Base-by-base conservation (phyloP, 1,140 invertebrate genomes). In the Pectinophora gossypiella region DNA sequence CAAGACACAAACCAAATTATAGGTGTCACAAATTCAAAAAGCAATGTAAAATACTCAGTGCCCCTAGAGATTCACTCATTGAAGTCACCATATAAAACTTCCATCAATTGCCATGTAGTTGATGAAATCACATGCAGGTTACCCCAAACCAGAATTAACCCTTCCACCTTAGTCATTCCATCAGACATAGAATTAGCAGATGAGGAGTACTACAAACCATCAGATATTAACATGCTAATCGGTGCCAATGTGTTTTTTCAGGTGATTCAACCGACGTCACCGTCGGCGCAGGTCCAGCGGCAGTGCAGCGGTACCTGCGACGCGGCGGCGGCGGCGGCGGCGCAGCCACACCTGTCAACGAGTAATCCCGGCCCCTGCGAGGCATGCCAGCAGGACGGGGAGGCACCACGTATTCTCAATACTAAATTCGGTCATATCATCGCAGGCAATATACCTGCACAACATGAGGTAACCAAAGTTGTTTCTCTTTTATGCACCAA, bases 381-480 rank as follows among this genome's bases (percentile, higher is more conserved):
- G 40, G 19, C n/a, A 4, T 2, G 16, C 16, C 9, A n/a, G 4
- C 6, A 10, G 35, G 35, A 38, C 3, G 13, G 13, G 35, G 35
- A 38, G n/a, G 35, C 9, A 3, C 48, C 36, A 19, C 10, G 2
- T 15, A 13, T 49, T 10, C 19, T 49, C n/a, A 49, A 49, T 16
- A 49, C 48, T 32, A 20, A 40, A 2, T 40, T 49, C n/a, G 48
- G 48, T 6, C 35, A 40, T 21, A 20, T 49, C 35, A 22, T 42
- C 4, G 48, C 0, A 15, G 48, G 48, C 57, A 13, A 2, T 22
- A 15, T 49, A n/a, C 48, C 48, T 15, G 2, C 6, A 16, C 32
- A 40, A 21, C 3, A 43, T 19, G 19, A 7, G 5, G 15, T 3
- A 3, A 19, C 15, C 3, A 19, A 43, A 18, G 13, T 43, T 18